Conservation (phyloP, 2,888 invertebrate species). For the Aphodius granarius region DNA sequence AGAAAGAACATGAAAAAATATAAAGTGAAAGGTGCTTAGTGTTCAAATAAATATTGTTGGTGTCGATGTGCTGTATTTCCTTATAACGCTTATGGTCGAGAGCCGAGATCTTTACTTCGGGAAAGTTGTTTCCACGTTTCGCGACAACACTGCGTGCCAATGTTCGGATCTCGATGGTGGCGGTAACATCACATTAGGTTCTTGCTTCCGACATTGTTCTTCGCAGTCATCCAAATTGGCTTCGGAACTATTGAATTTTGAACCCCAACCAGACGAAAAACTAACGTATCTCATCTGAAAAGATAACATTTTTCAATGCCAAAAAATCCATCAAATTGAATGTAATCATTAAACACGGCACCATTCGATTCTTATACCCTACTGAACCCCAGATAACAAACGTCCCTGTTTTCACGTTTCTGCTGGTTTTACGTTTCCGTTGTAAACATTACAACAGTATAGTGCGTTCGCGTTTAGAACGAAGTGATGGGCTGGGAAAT, state of each 20-base stretch:
- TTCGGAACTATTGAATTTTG: conserved; percentile 58
- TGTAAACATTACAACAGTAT: too few relatives aligned
- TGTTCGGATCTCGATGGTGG: conserved; percentile 54
- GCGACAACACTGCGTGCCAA: conserved; percentile 53
- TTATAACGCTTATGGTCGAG: neutral
- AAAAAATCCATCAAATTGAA: too few relatives aligned
- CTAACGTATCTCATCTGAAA: conserved; percentile 62
- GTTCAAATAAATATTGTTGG: neutral
- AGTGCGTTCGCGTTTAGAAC: too few relatives aligned
- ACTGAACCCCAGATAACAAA: too few relatives aligned
- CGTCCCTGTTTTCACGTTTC: too few relatives aligned
- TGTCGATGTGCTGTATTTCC: neutral
- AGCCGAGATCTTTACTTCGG: neutral
- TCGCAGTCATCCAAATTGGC: conserved; percentile 63
- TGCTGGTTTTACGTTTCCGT: too few relatives aligned
- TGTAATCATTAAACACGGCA: too few relatives aligned
- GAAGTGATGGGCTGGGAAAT: too few relatives aligned
- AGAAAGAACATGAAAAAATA: neutral
- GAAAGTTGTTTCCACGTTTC: conserved; percentile 36
- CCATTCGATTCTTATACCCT: too few relatives aligned
- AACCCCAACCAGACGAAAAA: conserved; percentile 62
- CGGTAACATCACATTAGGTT: conserved; percentile 42
- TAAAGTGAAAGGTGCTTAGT: neutral
- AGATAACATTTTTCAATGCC: neutral
- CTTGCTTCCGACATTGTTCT: conserved; percentile 49